Percentiles rank a stretch among this genome's conserved stretches.
These are phyloP conservation scores for Pollenia angustigena DNA, from an alignment of 2,888 invertebrate species.

Conservation along the genomic window DNA sequence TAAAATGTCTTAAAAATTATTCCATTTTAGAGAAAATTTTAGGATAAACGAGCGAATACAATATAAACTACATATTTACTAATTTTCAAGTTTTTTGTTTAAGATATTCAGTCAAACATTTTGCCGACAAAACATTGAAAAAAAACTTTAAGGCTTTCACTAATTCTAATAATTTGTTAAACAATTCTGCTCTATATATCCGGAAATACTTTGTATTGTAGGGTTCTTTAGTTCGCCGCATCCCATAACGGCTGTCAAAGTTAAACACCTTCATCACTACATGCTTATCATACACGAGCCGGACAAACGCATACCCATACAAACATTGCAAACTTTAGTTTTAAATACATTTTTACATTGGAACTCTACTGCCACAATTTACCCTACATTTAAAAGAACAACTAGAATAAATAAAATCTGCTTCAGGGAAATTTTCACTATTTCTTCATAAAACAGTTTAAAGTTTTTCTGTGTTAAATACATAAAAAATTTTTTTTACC, in stretches of 20 bases:
- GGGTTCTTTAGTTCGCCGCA: constrained; percentile 21
- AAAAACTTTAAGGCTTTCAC: neutral
- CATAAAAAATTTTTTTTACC: no score
- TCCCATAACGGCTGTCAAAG: constrained; percentile 72
- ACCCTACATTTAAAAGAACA: no score
- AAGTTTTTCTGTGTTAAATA: no score
- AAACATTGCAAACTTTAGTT: neutral
- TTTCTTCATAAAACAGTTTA: no score
- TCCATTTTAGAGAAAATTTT: no score
- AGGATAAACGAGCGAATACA: no score
- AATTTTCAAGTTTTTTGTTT: neutral
- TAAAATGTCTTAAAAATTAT: no score
- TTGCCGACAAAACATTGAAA: neutral
- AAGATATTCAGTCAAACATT: neutral
- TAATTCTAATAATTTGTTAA: constrained; percentile 60
- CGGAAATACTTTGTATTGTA: constrained; percentile 1
- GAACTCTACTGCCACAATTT: no score
- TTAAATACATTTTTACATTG: no score
- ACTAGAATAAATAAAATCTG: no score
- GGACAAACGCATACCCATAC: neutral
- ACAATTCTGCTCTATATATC: constrained; percentile 34
- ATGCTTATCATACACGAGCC: constrained; percentile 30
- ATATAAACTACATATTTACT: no score
- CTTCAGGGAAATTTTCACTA: no score
- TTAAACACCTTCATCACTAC: constrained; percentile 72